Percentiles rank a stretch among this genome's conserved stretches.
phyloP scores from a whole-genome alignment of 2,888 invertebrate genomes.

The Cephalotes varians region DNA sequence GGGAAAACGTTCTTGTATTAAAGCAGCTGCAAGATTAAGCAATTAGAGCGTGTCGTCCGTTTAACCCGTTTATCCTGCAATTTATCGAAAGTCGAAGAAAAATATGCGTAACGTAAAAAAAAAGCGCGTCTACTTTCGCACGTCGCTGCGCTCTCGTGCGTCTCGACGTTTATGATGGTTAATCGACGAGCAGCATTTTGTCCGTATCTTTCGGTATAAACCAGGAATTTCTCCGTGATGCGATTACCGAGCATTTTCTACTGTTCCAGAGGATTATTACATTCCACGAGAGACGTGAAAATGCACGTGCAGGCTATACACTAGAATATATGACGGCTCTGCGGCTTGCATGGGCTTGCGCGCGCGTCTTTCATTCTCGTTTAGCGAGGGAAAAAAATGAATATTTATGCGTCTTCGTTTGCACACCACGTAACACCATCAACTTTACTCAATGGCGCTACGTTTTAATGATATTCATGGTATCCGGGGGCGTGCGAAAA shows the following conservation, averaged over 20 bases:
- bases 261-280: conserved; percentile 22
- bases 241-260: conserved; percentile 36
- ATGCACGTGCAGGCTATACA: not conserved
- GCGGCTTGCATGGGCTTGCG: not conserved
- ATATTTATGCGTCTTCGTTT: conserved; percentile 39
- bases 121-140: conserved; percentile 5
- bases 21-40: not conserved
- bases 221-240: conserved; percentile 21
- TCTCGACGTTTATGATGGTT: conserved; percentile 4
- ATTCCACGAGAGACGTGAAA: conserved; percentile 8
- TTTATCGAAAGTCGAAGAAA: conserved; percentile 10
- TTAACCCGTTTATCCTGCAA: conserved; percentile 11
- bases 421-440: conserved; percentile 22
- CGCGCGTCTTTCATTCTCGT: conserved; percentile 17
- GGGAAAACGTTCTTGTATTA: conserved; percentile 1
- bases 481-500: not conserved
- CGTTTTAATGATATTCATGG: conserved; percentile 25
- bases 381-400: conserved; percentile 7
- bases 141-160: conserved; percentile 14
- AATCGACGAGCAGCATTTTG: conserved; percentile 11
- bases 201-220: not conserved
- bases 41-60: not conserved
- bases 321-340: conserved; percentile 21
- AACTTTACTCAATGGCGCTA: conserved; percentile 24
- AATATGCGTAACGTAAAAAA: not conserved